phyloP scores from a whole-genome alignment of 37 sponge, comb jelly and placozoan species.

The Chondrilla cf. caribensis region DNA sequence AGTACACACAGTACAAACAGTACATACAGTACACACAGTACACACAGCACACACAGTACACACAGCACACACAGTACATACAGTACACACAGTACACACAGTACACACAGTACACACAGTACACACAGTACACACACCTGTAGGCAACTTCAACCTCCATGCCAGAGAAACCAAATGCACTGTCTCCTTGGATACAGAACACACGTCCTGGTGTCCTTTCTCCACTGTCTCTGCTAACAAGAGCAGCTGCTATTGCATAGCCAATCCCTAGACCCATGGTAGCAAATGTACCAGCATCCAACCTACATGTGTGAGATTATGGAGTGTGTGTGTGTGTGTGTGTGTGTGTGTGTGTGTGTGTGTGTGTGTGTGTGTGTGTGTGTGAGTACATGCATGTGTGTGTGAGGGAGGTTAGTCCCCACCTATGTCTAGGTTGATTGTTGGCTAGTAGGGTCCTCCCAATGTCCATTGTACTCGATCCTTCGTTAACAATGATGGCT shows the following conservation, averaged over 20 bases:
- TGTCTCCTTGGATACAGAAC: slow-evolving; percentile 88
- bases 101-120: background rate
- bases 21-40: slow-evolving; percentile 1
- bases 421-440: slow-evolving; percentile 72
- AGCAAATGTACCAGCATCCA: slow-evolving; percentile 95
- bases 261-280: slow-evolving; percentile 94
- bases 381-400: slow-evolving; percentile 12
- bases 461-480: slow-evolving; percentile 92
- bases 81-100: background rate
- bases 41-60: background rate
- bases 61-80: background rate
- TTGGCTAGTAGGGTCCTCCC: slow-evolving; percentile 74
- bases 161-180: slow-evolving; percentile 95
- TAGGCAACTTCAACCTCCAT: slow-evolving; percentile 93
- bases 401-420: background rate
- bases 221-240: background rate
- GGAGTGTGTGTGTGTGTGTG: slow-evolving; percentile 22
- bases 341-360: slow-evolving; percentile 32
- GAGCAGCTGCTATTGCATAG: slow-evolving; percentile 87
- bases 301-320: slow-evolving; percentile 36
- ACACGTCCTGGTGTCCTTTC: slow-evolving; percentile 16
- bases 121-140: slow-evolving; percentile 39
- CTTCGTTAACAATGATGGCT: slow-evolving; percentile 82
- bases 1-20: background rate
- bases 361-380: slow-evolving; percentile 21